Conservation (phyloP, 1,140 invertebrate genomes). For the Tenebrio molitor region DNA sequence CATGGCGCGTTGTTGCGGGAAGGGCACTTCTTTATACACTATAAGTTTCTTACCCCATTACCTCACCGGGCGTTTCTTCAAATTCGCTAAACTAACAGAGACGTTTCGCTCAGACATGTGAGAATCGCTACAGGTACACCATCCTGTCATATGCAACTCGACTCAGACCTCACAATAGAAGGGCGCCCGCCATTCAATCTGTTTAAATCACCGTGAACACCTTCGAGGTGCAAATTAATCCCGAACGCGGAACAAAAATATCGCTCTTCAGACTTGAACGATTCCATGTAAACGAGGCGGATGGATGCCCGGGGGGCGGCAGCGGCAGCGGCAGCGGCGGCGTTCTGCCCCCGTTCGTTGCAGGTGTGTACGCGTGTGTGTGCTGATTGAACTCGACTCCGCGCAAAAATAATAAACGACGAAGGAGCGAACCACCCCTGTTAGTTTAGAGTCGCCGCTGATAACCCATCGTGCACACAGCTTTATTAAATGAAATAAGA, state of each 20-base stretch:
- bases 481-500: constrained; percentile 65
- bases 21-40: constrained; percentile 40
- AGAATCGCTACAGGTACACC: background rate
- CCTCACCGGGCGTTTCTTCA: background rate
- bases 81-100: background rate
- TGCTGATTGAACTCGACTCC: constrained; percentile 34
- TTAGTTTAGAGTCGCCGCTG: constrained; percentile 42
- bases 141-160: constrained; percentile 10
- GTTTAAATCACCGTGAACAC: constrained; percentile 61
- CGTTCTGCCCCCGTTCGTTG: no score
- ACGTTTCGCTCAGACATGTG: background rate
- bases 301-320: constrained; percentile 28
- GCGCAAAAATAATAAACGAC: no score
- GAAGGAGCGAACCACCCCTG: no score
- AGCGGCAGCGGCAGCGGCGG: no score
- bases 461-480: constrained; percentile 60
- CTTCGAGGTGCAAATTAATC: constrained; percentile 63
- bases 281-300: constrained; percentile 56
- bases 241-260: constrained; percentile 58
- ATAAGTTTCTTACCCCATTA: constrained; percentile 46
- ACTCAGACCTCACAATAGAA: constrained; percentile 4
- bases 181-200: constrained; percentile 53
- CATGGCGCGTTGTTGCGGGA: constrained; percentile 30
- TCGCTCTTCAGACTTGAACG: constrained; percentile 59
- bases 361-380: background rate